Percentiles rank a stretch among this genome's conserved stretches.
These are phyloP conservation scores for Bombus superbus DNA, from an alignment of 1,140 invertebrate genomes.

Conservation along the genomic window DNA sequence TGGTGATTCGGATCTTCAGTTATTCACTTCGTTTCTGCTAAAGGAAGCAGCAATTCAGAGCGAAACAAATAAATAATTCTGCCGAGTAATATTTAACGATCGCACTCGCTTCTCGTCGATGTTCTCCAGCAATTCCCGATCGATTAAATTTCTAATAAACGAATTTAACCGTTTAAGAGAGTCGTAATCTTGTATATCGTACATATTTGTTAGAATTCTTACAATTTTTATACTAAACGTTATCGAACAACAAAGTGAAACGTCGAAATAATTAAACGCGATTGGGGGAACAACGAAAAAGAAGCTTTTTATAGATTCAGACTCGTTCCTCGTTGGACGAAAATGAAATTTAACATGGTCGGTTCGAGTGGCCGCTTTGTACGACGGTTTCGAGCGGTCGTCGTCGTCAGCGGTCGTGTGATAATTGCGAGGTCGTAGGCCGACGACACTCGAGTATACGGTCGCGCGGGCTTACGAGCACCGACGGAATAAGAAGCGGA, in stretches of 20 bases:
- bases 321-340: background rate
- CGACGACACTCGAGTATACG: constrained; percentile 9
- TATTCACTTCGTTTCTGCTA: background rate
- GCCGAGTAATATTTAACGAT: background rate
- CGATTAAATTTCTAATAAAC: background rate
- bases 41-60: background rate
- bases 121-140: background rate
- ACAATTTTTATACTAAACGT: background rate
- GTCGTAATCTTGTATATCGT: background rate
- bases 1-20: background rate
- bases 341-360: constrained; percentile 10
- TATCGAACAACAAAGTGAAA: background rate
- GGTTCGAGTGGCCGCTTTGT: constrained; percentile 5
- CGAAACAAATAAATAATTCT: background rate
- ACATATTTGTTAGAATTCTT: background rate
- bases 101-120: background rate
- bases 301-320: background rate
- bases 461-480: constrained; percentile 12
- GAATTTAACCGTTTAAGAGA: background rate
- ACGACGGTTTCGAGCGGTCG: constrained; percentile 18
- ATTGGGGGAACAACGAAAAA: background rate
- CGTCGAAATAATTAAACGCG: background rate
- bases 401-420: constrained; percentile 13
- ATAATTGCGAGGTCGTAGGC: constrained; percentile 53
- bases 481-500: constrained; percentile 40